Conservation (phyloP, 2,888 invertebrate species). For the Protodeltote pygarga region DNA sequence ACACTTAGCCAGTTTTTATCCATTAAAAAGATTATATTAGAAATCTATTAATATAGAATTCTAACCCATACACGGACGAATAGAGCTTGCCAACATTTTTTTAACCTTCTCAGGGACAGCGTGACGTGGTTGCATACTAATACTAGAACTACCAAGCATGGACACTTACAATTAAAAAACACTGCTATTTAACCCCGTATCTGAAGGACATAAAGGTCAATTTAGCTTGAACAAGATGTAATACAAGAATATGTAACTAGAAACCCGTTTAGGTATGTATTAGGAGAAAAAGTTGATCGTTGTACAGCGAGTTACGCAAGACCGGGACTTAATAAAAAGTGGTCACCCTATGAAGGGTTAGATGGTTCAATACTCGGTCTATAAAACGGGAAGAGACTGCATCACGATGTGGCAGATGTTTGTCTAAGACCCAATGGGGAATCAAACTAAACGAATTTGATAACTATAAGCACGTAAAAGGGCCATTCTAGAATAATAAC, state of each 20-base stretch:
- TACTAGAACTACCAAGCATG: conserved; percentile 30
- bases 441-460: conserved; percentile 29
- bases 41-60: no score
- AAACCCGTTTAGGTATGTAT: conserved; percentile 61
- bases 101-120: conserved; percentile 24
- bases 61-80: neutral
- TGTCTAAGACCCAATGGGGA: conserved; percentile 32
- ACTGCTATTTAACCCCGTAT: neutral
- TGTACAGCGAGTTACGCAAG: conserved; percentile 79
- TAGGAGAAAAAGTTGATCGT: conserved; percentile 73
- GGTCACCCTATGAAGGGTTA: conserved; percentile 78
- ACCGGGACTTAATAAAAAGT: conserved; percentile 73
- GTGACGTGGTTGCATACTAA: conserved; percentile 52
- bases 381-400: conserved; percentile 64
- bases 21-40: no score
- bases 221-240: conserved; percentile 5
- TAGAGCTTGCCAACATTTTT: conserved; percentile 31
- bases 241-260: conserved; percentile 46
- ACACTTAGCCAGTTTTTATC: no score
- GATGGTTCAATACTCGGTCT: conserved; percentile 74
- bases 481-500: no score
- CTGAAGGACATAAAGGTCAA: conserved; percentile 6
- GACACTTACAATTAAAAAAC: conserved; percentile 5
- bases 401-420: conserved; percentile 35
- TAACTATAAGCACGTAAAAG: conserved; percentile 4